These are phyloP conservation scores for Semnopithecus entellus DNA, from an alignment of 2,113 vertebrate species.

Conservation along the genomic window DNA sequence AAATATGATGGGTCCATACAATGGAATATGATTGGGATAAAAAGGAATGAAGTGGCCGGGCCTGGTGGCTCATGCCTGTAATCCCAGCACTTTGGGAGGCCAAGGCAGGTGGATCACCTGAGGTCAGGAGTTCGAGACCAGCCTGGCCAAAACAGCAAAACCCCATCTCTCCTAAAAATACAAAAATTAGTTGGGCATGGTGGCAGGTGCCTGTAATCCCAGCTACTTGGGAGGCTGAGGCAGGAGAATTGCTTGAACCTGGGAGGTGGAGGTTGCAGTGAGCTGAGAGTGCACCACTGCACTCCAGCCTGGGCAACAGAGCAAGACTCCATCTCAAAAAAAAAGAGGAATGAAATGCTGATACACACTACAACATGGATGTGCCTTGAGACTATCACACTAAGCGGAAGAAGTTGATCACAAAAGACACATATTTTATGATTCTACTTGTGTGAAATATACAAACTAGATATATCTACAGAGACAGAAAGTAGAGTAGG, in stretches of 20 bases:
- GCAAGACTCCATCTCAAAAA: not conserved
- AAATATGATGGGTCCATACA: rapidly evolving
- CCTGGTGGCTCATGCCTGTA: not conserved
- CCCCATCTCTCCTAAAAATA: not conserved
- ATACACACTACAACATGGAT: rapidly evolving
- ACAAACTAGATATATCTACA: rapidly evolving
- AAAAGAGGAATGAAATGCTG: rapidly evolving
- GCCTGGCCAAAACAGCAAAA: not conserved
- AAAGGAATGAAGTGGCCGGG: no score
- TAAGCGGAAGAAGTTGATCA: rapidly evolving
- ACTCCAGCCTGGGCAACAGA: not conserved
- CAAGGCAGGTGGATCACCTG: not conserved
- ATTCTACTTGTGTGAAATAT: rapidly evolving
- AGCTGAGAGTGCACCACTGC: not conserved
- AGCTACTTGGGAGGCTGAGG: not conserved
- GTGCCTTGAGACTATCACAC: rapidly evolving
- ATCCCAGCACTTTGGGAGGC: not conserved
- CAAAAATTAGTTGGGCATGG: not conserved
- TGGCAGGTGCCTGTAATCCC: not conserved
- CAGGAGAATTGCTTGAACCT: not conserved
- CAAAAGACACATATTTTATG: rapidly evolving
- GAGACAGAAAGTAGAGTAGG: rapidly evolving
- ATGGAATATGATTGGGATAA: rapidly evolving
- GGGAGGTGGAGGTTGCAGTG: not conserved
- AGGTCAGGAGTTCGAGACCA: not conserved